Conservation (phyloP, 2,888 invertebrate species). For the Zelleria hepariella region DNA sequence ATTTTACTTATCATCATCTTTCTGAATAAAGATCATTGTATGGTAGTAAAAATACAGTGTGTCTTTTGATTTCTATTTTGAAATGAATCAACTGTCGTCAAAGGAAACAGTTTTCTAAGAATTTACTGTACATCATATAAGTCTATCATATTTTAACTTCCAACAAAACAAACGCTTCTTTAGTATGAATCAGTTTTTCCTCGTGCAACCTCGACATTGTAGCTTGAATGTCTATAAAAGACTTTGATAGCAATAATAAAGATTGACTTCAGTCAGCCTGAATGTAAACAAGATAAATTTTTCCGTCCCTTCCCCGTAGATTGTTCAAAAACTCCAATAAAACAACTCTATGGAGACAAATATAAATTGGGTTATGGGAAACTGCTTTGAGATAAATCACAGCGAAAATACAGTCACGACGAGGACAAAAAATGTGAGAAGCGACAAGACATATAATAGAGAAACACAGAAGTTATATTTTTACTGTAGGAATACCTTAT, state of each 20-base stretch:
- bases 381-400: constrained; percentile 56
- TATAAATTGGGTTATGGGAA: constrained; percentile 62
- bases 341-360: constrained; percentile 37
- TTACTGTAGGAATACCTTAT: too few species aligned
- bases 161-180: neutral
- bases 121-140: too few species aligned
- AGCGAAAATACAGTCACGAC: constrained; percentile 65
- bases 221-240: neutral
- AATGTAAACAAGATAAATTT: constrained; percentile 12
- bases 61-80: neutral
- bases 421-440: constrained; percentile 52
- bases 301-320: constrained; percentile 15
- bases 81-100: neutral
- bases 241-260: neutral
- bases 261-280: neutral
- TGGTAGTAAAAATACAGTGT: neutral
- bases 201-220: neutral
- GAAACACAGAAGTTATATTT: neutral
- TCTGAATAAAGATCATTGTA: neutral
- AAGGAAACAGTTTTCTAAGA: neutral
- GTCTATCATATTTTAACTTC: neutral
- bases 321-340: constrained; percentile 29
- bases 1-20: neutral
- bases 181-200: neutral
- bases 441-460: constrained; percentile 21